Evolutionary conservation across 1,140 invertebrate species (phyloP), one percentile per base, ranked within the genome.

Genomic region (Ceratina japonica): DNA sequence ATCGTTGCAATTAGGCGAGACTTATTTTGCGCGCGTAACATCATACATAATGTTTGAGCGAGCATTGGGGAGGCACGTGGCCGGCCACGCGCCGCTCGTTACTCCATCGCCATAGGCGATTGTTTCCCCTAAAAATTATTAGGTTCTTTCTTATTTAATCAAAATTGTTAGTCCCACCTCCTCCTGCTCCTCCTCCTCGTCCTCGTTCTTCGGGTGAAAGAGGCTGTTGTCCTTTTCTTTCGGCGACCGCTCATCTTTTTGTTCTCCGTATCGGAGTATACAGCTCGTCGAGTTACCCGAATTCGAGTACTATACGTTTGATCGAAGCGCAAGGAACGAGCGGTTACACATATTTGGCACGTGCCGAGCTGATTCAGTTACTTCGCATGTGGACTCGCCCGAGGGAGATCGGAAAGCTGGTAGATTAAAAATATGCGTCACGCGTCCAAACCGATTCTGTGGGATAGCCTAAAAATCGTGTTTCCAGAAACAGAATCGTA

Each of bases 61-160:
- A 15, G 76, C 86, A 83, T 85, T 84, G 75, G 65, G 37, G 66
- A 44, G 88, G 62, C 89, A 90, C 89, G 89, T 86, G 89, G 87
- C 83, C 20, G 77, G 88, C 62, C 89, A 90, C 89, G 88, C 89
- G 89, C 27, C 87, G 63, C 82, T 90, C 89, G 87, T 90, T 90
- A 90, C 79, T 76, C 85, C 79, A 79, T 89, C 72, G 82, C 79
- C 82, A 75, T 72, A 70, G 81, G 72, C 79, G 73, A 90, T 89
- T 88, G 85, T 88, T 90, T 87, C 85, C 84, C 83, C 77, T 69
- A 71, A 79, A 89, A 88, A 84, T 81, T 68, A 87, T 87, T 84
- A 83, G 78, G 49, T 61, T 77, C 4, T 22, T 71, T 58, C n/a
- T 71, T 70, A 56, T 56, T 56, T 71, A 44, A 59, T 59, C 54